Evolutionary conservation across 1,140 invertebrate genomes (phyloP).

Genomic region (Heliconius eleuchia): DNA sequence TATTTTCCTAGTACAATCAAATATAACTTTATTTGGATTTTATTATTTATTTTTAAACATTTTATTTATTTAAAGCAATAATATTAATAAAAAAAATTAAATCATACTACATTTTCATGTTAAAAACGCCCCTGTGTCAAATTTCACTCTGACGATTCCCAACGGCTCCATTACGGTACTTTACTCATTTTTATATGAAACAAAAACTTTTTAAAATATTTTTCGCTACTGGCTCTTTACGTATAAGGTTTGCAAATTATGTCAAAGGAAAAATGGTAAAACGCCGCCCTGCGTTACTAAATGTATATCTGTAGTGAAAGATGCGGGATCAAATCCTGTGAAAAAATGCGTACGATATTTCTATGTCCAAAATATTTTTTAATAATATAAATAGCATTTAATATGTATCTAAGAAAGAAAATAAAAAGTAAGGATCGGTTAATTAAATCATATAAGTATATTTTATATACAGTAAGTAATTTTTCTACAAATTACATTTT

Average conservation of each 20-base stretch:
- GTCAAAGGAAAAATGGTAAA: no score
- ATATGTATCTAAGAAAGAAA: no score
- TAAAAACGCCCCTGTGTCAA: background rate
- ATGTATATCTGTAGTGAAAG: background rate
- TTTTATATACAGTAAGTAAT: no score
- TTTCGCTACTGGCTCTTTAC: background rate
- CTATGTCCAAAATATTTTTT: background rate
- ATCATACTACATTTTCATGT: background rate
- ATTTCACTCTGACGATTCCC: conserved; percentile 15
- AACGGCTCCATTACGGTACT: background rate
- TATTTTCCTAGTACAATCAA: no score
- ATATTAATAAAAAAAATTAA: background rate
- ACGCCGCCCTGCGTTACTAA: no score
- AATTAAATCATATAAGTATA: no score
- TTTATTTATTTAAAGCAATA: background rate
- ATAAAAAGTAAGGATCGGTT: no score
- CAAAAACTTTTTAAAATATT: conserved; percentile 3
- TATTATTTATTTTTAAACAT: background rate
- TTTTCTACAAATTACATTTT: no score
- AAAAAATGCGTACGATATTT: no score
- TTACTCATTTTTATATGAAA: background rate
- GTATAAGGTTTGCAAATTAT: background rate
- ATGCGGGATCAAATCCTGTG: background rate
- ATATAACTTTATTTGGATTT: no score
- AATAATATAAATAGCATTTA: no score